Evolutionary conservation across 2,888 invertebrate genomes (phyloP), one percentile per base, ranked within the genome.

Genomic region (Diarsia rubi): DNA sequence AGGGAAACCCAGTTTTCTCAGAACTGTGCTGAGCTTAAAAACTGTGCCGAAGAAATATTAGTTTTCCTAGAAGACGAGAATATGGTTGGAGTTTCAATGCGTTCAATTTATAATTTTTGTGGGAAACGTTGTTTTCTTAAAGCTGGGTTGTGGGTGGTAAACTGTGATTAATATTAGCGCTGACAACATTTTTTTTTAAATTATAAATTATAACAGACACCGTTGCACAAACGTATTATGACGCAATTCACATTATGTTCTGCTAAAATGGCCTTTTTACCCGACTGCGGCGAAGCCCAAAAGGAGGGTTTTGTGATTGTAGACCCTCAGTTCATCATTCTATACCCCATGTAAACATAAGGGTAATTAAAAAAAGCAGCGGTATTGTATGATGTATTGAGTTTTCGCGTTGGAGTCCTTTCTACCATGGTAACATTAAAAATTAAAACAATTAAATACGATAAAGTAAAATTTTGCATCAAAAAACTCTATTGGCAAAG

Each of bases 21-120:
- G 81, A 83, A 83, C 64, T 57, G 57, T 44, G 31, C 68, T 63
- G 42, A 80, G 65, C 62, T 69, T 76, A 73, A 76, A 72, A 80
- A 83, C 65, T 72, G 44, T 84, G 54, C 27, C 49, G 47, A 73
- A 79, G 47, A 77, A 45, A 68, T 73, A 80, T 70, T 65, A 83
- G 80, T 72, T 81, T 82, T 78, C 73, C 37, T 37, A 69, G 78
- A 82, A 75, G 27, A 12, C 1, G 47, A 37, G 66, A n/a, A 69
- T 71, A 71, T 84, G 81, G 37, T 14, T 57, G 42, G 70, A 59
- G 19, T 73, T 80, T 73, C 60, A 73, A 83, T 75, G 54, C 21
- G 12, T 63, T 49, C 59, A 71, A 82, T 75, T 75, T 75, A 47
- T 45, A 72, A 72, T 75, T 66, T 66, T 69, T 62, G 45, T 12